A percentile compares a stretch with the other conserved stretches of the same genome.
Evolutionary conservation across 2,797 vertebrate species (phyloP).

Genomic region (Cryptoprocta ferox): DNA sequence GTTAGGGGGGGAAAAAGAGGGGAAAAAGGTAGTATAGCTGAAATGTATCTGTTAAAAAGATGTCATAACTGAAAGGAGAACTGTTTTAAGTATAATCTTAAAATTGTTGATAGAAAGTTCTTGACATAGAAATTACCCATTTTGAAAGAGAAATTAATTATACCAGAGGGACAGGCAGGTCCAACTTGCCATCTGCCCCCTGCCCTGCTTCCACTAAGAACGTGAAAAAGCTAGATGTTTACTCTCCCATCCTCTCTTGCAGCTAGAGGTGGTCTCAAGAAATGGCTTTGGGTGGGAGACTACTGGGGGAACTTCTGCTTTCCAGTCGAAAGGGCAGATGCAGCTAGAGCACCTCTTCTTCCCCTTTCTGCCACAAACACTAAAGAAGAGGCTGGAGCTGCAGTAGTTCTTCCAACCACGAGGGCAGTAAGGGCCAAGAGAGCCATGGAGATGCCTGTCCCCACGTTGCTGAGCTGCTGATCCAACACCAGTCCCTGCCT

Average conservation of each 20-base stretch:
- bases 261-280: not conserved
- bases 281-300: not conserved
- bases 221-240: not conserved
- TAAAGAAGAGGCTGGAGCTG: not conserved
- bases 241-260: not conserved
- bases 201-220: not conserved
- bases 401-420: accelerated
- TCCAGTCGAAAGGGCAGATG: not conserved
- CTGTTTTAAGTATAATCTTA: slow-evolving; percentile 29
- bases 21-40: not conserved
- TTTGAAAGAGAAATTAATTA: slow-evolving; percentile 39
- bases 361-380: not conserved
- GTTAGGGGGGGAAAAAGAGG: not conserved
- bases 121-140: not conserved
- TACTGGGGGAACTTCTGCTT: not conserved
- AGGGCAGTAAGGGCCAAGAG: not conserved
- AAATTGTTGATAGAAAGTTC: not conserved
- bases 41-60: slow-evolving; percentile 40
- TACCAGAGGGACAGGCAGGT: not conserved
- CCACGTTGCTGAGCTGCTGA: not conserved
- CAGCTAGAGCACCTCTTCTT: not conserved
- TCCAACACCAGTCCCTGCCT: not conserved
- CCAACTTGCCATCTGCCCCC: not conserved
- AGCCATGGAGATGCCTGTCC: not conserved
- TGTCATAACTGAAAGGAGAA: slow-evolving; percentile 3